Conservation (phyloP, 2,113 vertebrate species). For the Atlantisia rogersi region DNA sequence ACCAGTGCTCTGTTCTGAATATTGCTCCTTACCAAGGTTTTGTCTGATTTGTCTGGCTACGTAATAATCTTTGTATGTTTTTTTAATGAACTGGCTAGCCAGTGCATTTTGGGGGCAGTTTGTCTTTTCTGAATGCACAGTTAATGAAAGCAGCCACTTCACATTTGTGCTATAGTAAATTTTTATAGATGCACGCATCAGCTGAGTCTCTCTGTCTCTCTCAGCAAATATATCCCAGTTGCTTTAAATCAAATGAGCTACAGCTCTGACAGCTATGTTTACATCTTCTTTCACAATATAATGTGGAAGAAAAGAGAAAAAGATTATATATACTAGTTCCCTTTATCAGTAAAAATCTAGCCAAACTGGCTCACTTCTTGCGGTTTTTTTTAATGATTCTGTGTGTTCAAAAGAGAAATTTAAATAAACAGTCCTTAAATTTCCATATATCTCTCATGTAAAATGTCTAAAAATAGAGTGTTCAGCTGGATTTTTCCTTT, state of each 20-base stretch:
- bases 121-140: background rate
- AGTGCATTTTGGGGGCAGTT: background rate
- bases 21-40: background rate
- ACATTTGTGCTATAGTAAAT: background rate
- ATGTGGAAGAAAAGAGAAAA: background rate
- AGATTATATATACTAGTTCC: background rate
- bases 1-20: background rate
- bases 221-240: background rate
- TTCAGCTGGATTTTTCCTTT: background rate
- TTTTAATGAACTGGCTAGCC: background rate
- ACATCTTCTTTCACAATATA: background rate
- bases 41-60: background rate
- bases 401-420: background rate
- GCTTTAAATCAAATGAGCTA: background rate
- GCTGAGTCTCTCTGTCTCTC: background rate
- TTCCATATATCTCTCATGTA: background rate
- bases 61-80: background rate
- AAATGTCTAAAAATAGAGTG: background rate
- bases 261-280: background rate
- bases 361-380: background rate
- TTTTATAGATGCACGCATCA: background rate
- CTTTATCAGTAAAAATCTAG: background rate
- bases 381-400: background rate
- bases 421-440: background rate
- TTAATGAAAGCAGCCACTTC: background rate